Evolutionary conservation across 2,797 vertebrate genomes (phyloP).

Genomic region (Callimico goeldii): DNA sequence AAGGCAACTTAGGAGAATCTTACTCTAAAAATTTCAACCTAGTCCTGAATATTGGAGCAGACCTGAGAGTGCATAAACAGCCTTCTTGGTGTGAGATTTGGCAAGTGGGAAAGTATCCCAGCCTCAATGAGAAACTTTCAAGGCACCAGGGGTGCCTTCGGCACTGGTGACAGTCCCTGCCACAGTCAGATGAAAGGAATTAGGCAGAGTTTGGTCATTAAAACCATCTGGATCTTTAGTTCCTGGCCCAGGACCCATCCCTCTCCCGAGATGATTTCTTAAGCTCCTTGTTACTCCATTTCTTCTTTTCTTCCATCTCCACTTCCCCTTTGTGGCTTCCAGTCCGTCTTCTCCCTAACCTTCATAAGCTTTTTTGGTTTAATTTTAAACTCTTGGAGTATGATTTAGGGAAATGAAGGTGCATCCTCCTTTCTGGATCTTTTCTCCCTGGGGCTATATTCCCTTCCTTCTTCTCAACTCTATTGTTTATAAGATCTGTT

Average conservation of each 20-base stretch:
- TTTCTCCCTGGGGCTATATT: background rate
- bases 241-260: background rate
- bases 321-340: background rate
- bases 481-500: background rate
- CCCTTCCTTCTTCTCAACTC: background rate
- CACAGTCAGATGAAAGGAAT: slow-evolving; percentile 26
- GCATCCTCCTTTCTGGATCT: background rate
- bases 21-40: background rate
- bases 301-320: background rate
- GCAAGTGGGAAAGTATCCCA: background rate
- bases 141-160: background rate
- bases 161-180: background rate
- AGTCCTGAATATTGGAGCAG: background rate
- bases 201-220: background rate
- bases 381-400: background rate
- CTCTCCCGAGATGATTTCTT: background rate
- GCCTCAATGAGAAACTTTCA: background rate
- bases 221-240: slow-evolving; percentile 21
- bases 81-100: background rate
- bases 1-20: slow-evolving; percentile 7
- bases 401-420: background rate
- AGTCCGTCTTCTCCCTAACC: background rate
- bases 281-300: slow-evolving; percentile 37
- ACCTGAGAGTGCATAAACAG: background rate
- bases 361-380: background rate